Base-by-base conservation (phyloP, 2,113 vertebrate species). In the Guaruba guarouba region DNA sequence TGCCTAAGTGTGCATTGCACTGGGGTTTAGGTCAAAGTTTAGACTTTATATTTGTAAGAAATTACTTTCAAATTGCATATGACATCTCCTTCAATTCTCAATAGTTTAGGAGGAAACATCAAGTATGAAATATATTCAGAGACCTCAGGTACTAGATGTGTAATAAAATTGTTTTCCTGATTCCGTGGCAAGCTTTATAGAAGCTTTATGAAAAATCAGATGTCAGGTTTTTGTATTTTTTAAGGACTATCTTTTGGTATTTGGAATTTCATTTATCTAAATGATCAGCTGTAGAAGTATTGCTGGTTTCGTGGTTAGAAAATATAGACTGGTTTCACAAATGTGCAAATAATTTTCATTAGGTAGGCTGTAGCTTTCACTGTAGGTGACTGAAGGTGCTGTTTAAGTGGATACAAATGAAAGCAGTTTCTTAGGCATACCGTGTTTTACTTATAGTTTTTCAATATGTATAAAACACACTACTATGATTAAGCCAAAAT, bases 11-110 rank as follows among this genome's bases (percentile, higher is more conserved):
- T 82, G 22, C 28, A 66, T 37, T 93, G 29, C 61, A 86, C 8
- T 71, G 52, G 69, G 39, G 35, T 81, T 94, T 86, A 86, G 69
- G 69, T 83, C 33, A 82, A 93, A 93, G 84, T 86, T n/a, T 52
- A 89, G 48, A 59, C 27, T 82, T 83, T 48, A 19, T 68, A 93
- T 78, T 86, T 88, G 5, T 89, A 79, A 84, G 31, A 81, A 94
- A 82, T 84, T 73, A 41, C 17, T 93, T 93, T 91, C n/a, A 78
- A 82, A 89, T 68, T 90, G 19, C 44, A 27, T 84, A 54, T 84
- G 79, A 71, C 44, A 52, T 70, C 52, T 48, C 48, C 33, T 93
- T 83, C 33, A 86, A 9, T 84, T 86, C 52, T 66, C 31, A 57
- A 4, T 61, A 83, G 71, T 88, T 76, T 84, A 57, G 51, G 35